A percentile compares a stretch with the other conserved stretches of the same genome.
phyloP scores from a whole-genome alignment of 1,140 invertebrate genomes.

The Potamilus streckersoni region DNA sequence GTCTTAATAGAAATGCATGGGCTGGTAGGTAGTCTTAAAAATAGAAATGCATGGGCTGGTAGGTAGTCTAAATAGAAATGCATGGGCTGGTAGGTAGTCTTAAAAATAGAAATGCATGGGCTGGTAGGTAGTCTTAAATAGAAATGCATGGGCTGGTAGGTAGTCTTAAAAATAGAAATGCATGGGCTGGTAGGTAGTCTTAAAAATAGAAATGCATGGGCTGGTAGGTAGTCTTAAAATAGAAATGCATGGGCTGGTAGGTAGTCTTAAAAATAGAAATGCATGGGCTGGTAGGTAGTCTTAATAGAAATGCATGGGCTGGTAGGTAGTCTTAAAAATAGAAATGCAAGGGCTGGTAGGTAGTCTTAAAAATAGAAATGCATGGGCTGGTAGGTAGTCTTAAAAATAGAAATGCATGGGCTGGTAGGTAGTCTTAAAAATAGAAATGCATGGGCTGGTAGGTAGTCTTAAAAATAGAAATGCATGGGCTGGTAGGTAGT shows the following conservation, averaged over 20 bases:
- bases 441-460: no score
- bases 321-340: constrained; percentile 66
- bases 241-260: constrained; percentile 76
- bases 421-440: constrained; percentile 68
- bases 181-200: constrained; percentile 71
- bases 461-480: constrained; percentile 5
- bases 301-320: no score
- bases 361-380: no score
- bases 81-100: constrained; percentile 71
- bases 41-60: no score
- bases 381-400: constrained; percentile 71
- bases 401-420: no score
- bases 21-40: constrained; percentile 69
- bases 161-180: no score
- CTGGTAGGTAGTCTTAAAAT: constrained; percentile 68
- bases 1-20: no score
- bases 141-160: constrained; percentile 75
- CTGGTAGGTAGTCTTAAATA: constrained; percentile 68
- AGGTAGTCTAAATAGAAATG: constrained; percentile 26
- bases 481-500: constrained; percentile 72
- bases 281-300: constrained; percentile 72
- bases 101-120: no score
- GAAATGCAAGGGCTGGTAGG: constrained; percentile 75
- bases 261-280: no score
- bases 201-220: no score